A percentile compares a stretch with the other conserved stretches of the same genome.
phyloP scores from a whole-genome alignment of 2,797 vertebrate genomes.

The Ciconia nigra region DNA sequence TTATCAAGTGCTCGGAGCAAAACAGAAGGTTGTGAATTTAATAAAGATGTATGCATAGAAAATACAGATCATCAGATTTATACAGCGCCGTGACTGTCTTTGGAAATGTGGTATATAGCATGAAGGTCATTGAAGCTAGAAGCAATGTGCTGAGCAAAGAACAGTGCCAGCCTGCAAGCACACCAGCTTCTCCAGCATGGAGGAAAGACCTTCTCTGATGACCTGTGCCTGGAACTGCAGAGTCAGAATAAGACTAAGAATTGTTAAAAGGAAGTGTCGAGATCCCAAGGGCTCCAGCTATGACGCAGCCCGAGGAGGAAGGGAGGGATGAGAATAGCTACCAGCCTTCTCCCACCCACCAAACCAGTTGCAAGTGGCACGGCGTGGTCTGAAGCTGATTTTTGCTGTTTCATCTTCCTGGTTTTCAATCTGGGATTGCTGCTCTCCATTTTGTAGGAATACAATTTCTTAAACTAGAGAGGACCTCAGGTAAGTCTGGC shows the following conservation, averaged over 20 bases:
- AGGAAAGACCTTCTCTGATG: not conserved
- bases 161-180: not conserved
- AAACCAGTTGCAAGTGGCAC: not conserved
- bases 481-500: not conserved
- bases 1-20: not conserved
- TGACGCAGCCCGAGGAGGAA: not conserved
- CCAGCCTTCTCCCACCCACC: not conserved
- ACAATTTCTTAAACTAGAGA: not conserved
- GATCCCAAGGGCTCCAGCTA: not conserved
- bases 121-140: not conserved
- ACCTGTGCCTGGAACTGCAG: not conserved
- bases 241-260: not conserved
- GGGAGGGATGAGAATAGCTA: not conserved
- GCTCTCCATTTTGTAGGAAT: not conserved
- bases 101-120: not conserved
- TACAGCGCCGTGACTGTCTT: fast-evolving
- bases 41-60: not conserved
- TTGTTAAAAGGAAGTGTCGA: not conserved
- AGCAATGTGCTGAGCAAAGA: not conserved
- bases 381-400: not conserved
- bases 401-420: not conserved
- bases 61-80: not conserved
- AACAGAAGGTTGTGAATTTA: not conserved
- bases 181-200: not conserved
- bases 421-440: not conserved